Conservation (phyloP, 2,888 invertebrate species). For the Melolontha melolontha region DNA sequence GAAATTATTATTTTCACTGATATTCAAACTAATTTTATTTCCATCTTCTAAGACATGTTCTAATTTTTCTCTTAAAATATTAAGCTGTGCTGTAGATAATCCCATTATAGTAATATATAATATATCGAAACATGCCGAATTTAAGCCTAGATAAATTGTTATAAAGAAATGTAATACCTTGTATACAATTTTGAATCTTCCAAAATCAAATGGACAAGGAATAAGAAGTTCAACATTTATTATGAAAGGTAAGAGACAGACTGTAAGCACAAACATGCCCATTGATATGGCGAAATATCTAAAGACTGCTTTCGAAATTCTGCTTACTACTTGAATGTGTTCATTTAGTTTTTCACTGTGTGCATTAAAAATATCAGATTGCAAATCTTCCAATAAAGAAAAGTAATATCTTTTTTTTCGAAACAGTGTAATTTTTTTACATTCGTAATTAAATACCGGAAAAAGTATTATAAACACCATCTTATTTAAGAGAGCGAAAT, state of each 20-base stretch:
- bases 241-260: slow-evolving; percentile 27
- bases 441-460: too few species aligned
- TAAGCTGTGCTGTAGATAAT: slow-evolving; percentile 34
- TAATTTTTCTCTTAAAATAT: slow-evolving; percentile 29
- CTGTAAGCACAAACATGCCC: slow-evolving; percentile 4
- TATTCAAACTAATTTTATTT: not conserved
- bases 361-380: slow-evolving; percentile 22
- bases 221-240: slow-evolving; percentile 17
- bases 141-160: slow-evolving; percentile 4
- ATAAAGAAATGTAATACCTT: slow-evolving; percentile 26
- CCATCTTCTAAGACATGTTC: slow-evolving; percentile 9
- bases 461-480: too few species aligned
- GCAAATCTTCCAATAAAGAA: slow-evolving; percentile 13
- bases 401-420: slow-evolving; percentile 2
- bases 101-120: slow-evolving; percentile 29
- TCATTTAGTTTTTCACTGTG: slow-evolving; percentile 27
- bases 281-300: slow-evolving; percentile 1
- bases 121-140: slow-evolving; percentile 22
- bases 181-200: slow-evolving; percentile 15
- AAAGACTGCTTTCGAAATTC: not conserved
- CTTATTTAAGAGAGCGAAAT: not conserved
- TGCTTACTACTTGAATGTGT: slow-evolving; percentile 5
- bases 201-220: slow-evolving; percentile 27
- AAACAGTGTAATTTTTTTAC: not conserved
- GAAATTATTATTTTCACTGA: not conserved